phyloP scores from a whole-genome alignment of 1,140 invertebrate species.

The Saccostrea cuccullata region DNA sequence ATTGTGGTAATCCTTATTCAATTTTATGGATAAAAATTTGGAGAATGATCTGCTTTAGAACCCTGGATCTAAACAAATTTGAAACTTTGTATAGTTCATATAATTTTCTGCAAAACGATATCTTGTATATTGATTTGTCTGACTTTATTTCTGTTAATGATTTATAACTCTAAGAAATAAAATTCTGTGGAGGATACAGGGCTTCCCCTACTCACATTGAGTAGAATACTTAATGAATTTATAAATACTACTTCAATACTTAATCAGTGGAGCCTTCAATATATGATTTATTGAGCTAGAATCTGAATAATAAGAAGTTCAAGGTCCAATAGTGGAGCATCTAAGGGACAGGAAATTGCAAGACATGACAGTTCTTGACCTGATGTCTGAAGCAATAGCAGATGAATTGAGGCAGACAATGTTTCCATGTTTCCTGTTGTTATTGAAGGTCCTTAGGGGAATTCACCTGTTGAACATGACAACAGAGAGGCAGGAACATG shows the following conservation, averaged over 20 bases:
- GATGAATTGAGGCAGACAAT: slow-evolving; percentile 30
- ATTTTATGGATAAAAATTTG: neutral
- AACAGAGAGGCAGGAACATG: neutral
- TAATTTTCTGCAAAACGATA: neutral
- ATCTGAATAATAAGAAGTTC: neutral
- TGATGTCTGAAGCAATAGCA: neutral
- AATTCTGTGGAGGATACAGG: neutral
- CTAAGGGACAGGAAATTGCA: neutral
- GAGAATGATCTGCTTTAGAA: neutral
- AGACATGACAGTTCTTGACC: slow-evolving; percentile 30
- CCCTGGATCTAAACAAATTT: neutral
- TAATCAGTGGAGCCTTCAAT: neutral
- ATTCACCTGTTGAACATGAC: slow-evolving; percentile 29
- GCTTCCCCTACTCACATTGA: neutral
- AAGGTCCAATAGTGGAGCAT: neutral
- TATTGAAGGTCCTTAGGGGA: slow-evolving; percentile 13
- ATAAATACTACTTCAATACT: neutral
- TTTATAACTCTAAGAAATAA: slow-evolving; percentile 1
- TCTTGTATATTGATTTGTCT: neutral
- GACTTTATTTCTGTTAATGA: slow-evolving; percentile 3
- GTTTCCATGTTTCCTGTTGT: slow-evolving; percentile 25
- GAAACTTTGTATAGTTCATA: neutral
- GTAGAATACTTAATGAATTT: neutral
- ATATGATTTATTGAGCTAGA: neutral
- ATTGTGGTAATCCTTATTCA: neutral